Evolutionary conservation across 2,888 invertebrate species (phyloP), one percentile per base, ranked within the genome.

Genomic region (Sesamia inferens): DNA sequence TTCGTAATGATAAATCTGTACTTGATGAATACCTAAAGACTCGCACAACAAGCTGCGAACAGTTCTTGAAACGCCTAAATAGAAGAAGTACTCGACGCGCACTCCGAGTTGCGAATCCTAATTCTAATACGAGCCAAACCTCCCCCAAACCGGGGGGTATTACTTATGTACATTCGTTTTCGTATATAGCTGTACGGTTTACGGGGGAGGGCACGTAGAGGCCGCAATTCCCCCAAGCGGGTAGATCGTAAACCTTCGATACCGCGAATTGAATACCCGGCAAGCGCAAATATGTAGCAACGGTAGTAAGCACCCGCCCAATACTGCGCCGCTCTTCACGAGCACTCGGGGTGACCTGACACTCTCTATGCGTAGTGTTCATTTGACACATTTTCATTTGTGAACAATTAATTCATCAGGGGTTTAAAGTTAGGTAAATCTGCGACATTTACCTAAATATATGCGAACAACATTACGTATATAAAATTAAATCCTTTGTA

Each of bases 181-280:
- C 85, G 89, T 89, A 91, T 88, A 90, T 90, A 88, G 87, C 85
- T 86, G 87, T 88, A 89, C 85, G 88, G 88, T 89, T 89, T 89
- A 91, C 90, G 90, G 90, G 91, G 93, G 94, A 93, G 93, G 91
- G 93, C 91, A 92, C 92, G 92, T 91, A 92, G 89, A 92, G 92
- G 92, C 95, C 94, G 90, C 94, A 95, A 94, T 95, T 94, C 95
- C 95, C 95, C 95, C 93, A 92, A 94, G 94, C 94, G 93, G 93
- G 92, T 91, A 92, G 94, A 94, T 95, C 94, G 94, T 94, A 95
- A 95, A 94, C 94, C 94, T 94, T 90, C 93, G 95, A 95, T 94
- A 95, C 94, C 94, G 88, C 94, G 94, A 94, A 95, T 95, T 94
- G 94, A 95, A 95, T 93, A 92, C 92, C 90, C 91, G 82, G 90